These are phyloP conservation scores for Pectinophora gossypiella DNA, from an alignment of 1,140 invertebrate species.

Conservation along the genomic window DNA sequence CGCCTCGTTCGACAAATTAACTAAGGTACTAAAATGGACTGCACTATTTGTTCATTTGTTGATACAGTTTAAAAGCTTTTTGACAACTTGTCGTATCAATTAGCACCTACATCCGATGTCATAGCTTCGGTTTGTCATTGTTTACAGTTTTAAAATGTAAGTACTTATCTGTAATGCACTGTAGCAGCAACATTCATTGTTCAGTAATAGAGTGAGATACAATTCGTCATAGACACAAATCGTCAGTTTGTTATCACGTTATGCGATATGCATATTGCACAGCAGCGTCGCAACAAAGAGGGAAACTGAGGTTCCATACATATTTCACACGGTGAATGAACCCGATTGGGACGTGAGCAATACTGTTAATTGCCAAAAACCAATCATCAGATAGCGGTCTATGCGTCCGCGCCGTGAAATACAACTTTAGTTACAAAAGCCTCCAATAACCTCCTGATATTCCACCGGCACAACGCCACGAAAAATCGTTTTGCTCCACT, in stretches of 20 bases:
- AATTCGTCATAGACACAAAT: neutral
- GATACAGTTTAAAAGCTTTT: constrained; percentile 63
- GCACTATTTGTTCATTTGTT: constrained; percentile 46
- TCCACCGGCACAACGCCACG: neutral
- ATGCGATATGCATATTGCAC: neutral
- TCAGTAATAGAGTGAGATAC: neutral
- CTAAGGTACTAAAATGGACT: constrained; percentile 35
- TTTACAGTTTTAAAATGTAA: too few species aligned
- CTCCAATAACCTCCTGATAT: neutral
- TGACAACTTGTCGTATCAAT: constrained; percentile 44
- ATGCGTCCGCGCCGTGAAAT: constrained; percentile 66
- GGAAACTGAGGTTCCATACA: constrained; percentile 61
- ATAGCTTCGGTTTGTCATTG: too few species aligned
- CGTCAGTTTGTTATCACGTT: neutral
- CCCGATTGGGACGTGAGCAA: constrained; percentile 65
- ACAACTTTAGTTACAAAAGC: constrained; percentile 67
- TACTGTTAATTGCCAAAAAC: constrained; percentile 75
- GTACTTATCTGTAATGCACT: too few species aligned
- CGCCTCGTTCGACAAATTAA: neutral
- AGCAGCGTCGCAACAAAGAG: constrained; percentile 48
- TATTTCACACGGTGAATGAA: constrained; percentile 72
- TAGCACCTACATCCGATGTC: too few species aligned
- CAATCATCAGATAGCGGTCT: constrained; percentile 72
- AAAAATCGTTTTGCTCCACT: neutral
- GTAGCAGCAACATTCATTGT: neutral